Percentiles rank a stretch among this genome's conserved stretches.
These are phyloP conservation scores for Acrobasis suavella DNA, from an alignment of 2,888 invertebrate genomes.

Conservation along the genomic window DNA sequence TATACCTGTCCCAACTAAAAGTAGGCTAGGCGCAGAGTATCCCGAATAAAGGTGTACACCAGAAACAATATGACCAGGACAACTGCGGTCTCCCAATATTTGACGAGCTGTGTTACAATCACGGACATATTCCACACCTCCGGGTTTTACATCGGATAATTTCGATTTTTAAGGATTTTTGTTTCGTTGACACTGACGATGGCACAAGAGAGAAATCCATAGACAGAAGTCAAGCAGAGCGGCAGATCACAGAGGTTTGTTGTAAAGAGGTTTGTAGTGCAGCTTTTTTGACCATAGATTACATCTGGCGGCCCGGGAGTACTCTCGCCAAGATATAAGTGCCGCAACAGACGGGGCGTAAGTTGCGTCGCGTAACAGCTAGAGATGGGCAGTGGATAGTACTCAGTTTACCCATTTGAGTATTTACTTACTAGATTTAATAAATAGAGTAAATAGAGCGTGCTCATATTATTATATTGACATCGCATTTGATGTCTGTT, in stretches of 20 bases:
- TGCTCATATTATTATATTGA: no score
- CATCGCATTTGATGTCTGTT: no score
- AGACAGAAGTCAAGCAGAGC: background rate
- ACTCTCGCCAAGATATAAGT: no score
- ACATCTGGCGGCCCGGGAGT: no score
- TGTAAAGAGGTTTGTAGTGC: background rate
- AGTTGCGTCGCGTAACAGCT: no score
- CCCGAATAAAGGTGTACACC: background rate
- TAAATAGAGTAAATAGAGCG: no score
- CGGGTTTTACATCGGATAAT: slow-evolving; percentile 1
- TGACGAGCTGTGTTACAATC: background rate
- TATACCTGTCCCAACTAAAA: no score
- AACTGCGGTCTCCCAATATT: background rate
- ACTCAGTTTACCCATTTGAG: no score
- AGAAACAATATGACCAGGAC: background rate
- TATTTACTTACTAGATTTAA: no score
- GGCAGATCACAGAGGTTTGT: background rate
- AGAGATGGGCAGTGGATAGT: no score
- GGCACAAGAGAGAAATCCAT: background rate
- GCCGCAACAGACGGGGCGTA: no score
- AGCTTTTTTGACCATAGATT: no score
- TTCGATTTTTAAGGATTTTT: slow-evolving; percentile 7
- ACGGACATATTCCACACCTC: background rate
- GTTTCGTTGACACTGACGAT: background rate
- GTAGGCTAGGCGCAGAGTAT: background rate